These are phyloP conservation scores for Agrotis puta DNA, from an alignment of 2,888 invertebrate species.

Conservation along the genomic window DNA sequence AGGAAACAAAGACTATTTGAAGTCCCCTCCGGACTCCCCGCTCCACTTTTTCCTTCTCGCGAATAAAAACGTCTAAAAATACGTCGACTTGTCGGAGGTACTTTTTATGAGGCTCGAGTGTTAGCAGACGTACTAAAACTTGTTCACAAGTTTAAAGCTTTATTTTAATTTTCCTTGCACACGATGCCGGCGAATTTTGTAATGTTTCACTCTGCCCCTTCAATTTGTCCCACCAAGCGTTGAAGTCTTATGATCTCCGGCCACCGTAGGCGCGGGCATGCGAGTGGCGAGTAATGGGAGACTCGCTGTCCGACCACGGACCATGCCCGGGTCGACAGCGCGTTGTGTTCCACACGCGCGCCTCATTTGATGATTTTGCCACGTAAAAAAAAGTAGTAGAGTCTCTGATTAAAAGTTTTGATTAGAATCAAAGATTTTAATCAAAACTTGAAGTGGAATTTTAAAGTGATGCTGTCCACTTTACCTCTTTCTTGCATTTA, in stretches of 20 bases:
- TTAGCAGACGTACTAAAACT: conserved; percentile 84
- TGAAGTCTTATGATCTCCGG: too few relatives aligned
- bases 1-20: conserved; percentile 74
- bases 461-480: not conserved
- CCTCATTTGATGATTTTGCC: too few relatives aligned
- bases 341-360: too few relatives aligned
- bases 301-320: too few relatives aligned
- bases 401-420: too few relatives aligned
- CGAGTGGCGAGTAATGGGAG: too few relatives aligned
- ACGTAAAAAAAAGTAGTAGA: too few relatives aligned
- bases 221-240: not conserved
- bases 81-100: conserved; percentile 79
- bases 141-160: conserved; percentile 86
- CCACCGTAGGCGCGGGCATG: too few relatives aligned
- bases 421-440: too few relatives aligned
- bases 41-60: conserved; percentile 66
- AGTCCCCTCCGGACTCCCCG: conserved; percentile 54
- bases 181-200: conserved; percentile 68
- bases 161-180: conserved; percentile 88
- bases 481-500: not conserved
- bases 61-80: conserved; percentile 84
- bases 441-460: not conserved
- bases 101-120: conserved; percentile 81
- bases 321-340: too few relatives aligned
- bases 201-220: not conserved